Conservation (phyloP, 2,797 vertebrate genomes). For the Atherinosoma microstoma region DNA sequence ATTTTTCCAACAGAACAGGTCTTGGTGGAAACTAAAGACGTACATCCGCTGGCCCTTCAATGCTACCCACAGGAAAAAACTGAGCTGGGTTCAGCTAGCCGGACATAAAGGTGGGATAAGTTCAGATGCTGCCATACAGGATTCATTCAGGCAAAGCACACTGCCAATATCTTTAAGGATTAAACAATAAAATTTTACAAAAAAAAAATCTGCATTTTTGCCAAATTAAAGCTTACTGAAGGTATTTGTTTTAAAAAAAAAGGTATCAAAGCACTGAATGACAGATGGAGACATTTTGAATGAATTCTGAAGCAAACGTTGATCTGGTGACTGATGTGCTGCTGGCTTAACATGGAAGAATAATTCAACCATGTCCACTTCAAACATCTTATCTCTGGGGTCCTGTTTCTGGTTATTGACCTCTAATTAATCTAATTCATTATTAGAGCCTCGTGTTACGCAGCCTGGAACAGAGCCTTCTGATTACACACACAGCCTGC, state of each 20-base stretch:
- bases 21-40: conserved; percentile 96
- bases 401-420: neutral
- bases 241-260: neutral
- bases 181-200: neutral
- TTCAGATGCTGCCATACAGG: conserved; percentile 2
- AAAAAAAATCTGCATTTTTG: neutral
- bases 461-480: neutral
- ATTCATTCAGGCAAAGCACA: neutral
- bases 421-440: neutral
- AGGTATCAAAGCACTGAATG: neutral
- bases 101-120: conserved; percentile 91
- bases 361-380: neutral
- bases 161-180: neutral
- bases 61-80: conserved; percentile 90
- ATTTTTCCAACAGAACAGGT: conserved; percentile 84
- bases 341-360: neutral
- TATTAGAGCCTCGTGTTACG: neutral
- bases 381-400: neutral
- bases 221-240: neutral
- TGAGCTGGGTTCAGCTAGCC: conserved; percentile 96
- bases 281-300: neutral
- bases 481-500: neutral
- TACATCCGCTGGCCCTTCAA: conserved; percentile 93
- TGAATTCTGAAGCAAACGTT: neutral
- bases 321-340: neutral